phyloP scores from a whole-genome alignment of 2,113 vertebrate genomes.

The Ascaphus truei region DNA sequence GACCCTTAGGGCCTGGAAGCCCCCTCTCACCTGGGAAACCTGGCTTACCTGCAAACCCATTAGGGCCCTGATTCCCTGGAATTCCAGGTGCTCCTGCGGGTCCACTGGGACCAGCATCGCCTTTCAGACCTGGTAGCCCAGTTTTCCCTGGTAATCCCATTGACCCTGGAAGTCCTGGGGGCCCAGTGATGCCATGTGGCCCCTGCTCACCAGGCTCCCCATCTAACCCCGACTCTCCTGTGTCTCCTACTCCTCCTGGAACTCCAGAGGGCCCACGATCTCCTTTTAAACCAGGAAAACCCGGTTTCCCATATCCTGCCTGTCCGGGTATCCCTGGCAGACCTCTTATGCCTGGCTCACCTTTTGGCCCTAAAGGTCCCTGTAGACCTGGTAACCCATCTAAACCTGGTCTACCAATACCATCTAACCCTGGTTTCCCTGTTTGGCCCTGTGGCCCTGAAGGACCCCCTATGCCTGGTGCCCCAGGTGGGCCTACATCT shows the following conservation, averaged over 20 bases:
- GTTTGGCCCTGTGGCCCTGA: slow-evolving; percentile 72
- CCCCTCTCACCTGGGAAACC: slow-evolving; percentile 87
- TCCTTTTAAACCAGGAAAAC: slow-evolving; percentile 81
- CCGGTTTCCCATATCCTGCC: slow-evolving; percentile 88
- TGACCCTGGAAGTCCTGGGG: slow-evolving; percentile 79
- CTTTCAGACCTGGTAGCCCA: slow-evolving; percentile 80
- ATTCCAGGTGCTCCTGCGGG: slow-evolving; percentile 82
- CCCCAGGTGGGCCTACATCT: slow-evolving; percentile 73
- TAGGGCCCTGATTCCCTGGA: slow-evolving; percentile 83
- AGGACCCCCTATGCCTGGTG: slow-evolving; percentile 69
- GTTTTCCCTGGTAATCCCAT: slow-evolving; percentile 92
- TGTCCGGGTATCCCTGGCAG: slow-evolving; percentile 79
- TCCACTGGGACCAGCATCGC: slow-evolving; percentile 80
- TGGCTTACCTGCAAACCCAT: slow-evolving; percentile 77
- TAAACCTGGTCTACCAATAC: slow-evolving; percentile 75
- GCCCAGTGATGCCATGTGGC: slow-evolving; percentile 73
- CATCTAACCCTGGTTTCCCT: slow-evolving; percentile 76
- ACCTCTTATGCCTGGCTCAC: slow-evolving; percentile 78
- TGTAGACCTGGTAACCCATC: slow-evolving; percentile 79
- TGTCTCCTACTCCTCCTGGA: slow-evolving; percentile 78
- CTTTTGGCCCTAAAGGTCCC: slow-evolving; percentile 79
- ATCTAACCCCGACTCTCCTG: slow-evolving; percentile 77
- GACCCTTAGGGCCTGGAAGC: slow-evolving; percentile 74
- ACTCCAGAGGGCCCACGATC: slow-evolving; percentile 81
- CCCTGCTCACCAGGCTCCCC: slow-evolving; percentile 78